Conservation (phyloP, 2,113 vertebrate genomes). For the Zosterops borbonicus region DNA sequence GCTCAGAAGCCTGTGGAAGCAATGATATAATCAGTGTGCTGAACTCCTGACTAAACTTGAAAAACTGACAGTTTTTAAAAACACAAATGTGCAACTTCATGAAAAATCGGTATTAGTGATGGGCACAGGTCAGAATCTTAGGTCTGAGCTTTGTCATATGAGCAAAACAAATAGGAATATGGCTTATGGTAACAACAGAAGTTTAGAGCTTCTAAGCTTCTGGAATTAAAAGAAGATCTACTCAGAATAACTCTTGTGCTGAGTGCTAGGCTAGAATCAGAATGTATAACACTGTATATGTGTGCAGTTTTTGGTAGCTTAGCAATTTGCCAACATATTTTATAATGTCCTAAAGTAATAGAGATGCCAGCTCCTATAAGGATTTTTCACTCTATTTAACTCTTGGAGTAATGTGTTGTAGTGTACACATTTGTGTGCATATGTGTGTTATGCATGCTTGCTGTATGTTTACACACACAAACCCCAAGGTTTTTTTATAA, state of each 20-base stretch:
- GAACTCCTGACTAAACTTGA: not conserved
- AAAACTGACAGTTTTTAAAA: not conserved
- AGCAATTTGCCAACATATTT: not conserved
- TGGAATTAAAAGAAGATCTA: not conserved
- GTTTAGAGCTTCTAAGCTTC: not conserved
- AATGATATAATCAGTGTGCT: constrained; percentile 25
- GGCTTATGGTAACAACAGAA: not conserved
- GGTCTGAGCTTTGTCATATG: not conserved
- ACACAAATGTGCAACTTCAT: not conserved
- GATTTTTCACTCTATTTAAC: not conserved
- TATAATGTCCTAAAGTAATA: not conserved
- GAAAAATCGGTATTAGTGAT: not conserved
- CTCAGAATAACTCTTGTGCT: not conserved
- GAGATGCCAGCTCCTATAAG: not conserved
- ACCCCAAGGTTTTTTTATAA: not conserved
- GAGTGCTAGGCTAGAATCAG: not conserved
- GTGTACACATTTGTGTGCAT: not conserved
- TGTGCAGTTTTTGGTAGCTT: not conserved
- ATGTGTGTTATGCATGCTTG: not conserved
- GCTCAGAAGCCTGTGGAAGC: constrained; percentile 78
- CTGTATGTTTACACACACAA: not conserved
- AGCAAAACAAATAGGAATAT: not conserved
- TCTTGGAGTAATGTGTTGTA: not conserved
- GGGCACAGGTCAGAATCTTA: not conserved
- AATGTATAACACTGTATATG: not conserved